These are phyloP conservation scores for Melanotus villosus DNA, from an alignment of 2,888 invertebrate species.

Conservation along the genomic window DNA sequence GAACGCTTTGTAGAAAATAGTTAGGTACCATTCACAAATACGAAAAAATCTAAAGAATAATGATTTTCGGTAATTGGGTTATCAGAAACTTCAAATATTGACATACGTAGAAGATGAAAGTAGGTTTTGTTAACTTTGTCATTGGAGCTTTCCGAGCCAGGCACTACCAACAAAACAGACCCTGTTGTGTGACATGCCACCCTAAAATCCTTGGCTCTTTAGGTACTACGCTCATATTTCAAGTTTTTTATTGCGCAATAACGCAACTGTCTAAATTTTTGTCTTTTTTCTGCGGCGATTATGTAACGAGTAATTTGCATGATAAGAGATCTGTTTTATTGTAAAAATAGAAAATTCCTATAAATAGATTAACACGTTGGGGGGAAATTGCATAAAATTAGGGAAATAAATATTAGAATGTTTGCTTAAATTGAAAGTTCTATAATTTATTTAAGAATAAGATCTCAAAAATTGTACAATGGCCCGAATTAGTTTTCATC, in stretches of 20 bases:
- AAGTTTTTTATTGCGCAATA: slow-evolving; percentile 27
- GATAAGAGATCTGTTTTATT: background rate
- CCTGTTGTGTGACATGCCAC: slow-evolving; percentile 47
- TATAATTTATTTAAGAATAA: too few species aligned
- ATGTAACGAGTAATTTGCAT: slow-evolving; percentile 1
- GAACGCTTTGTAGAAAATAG: slow-evolving; percentile 3
- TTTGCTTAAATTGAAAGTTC: too few species aligned
- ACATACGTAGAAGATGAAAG: slow-evolving; percentile 33
- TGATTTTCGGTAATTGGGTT: slow-evolving; percentile 12
- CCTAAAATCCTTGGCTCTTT: slow-evolving; percentile 33
- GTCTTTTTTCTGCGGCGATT: slow-evolving; percentile 4
- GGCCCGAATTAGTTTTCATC: too few species aligned
- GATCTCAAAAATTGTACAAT: too few species aligned
- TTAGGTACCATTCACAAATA: slow-evolving; percentile 21
- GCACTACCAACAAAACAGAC: slow-evolving; percentile 47
- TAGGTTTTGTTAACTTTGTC: slow-evolving; percentile 27
- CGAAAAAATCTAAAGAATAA: background rate
- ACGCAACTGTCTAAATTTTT: slow-evolving; percentile 20
- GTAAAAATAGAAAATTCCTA: background rate
- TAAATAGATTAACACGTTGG: background rate
- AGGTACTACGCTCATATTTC: slow-evolving; percentile 35
- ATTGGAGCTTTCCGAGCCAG: slow-evolving; percentile 40
- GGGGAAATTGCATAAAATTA: too few species aligned
- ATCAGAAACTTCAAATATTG: slow-evolving; percentile 22
- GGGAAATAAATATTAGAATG: too few species aligned